Base-by-base conservation (phyloP, 2,113 vertebrate species). In the Paramisgurnus dabryanus region DNA sequence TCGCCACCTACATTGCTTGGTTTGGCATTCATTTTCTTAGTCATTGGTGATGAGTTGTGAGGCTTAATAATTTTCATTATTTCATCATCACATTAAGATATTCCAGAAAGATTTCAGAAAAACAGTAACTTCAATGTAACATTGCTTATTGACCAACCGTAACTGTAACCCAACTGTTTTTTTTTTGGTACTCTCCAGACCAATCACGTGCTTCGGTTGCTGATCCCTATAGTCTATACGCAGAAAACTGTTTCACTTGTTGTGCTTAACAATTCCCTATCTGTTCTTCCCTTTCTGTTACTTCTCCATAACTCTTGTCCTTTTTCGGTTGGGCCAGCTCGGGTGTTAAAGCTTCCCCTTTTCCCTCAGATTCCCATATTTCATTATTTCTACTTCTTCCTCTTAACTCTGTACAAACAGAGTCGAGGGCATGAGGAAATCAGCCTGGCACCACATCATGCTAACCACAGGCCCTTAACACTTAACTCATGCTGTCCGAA, bases 221-320 rank as follows among this genome's bases (percentile, higher is more conserved):
- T 85, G 78, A 79, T 89, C 82, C 80, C 58, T 80, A 60, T 61
- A 9, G 63, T 82, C 60, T 49, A 39, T 82, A 39, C 9, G 55
- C 83, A 80, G 89, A 87, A 89, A 80, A 74, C 66, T 61, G 76
- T 92, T 92, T 93, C 92, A 87, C 91, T 92, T 93, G 88, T 83
- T 86, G 84, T 85, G 91, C 92, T 93, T 90, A 87, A 93, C 89
- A 93, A 96, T 96, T 97, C 97, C 96, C 93, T 91, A 83, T 90
- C 88, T 87, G 85, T 89, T 95, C 95, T 98, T 97, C 96, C 96
- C 93, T 96, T 96, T 97, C 93, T 95, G 95, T 94, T 93, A 96
- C 96, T 98, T 96, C 97, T 97, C 96, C 96, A 94, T 95, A 95
- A 94, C 89, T 96, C 95, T 95, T 95, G 84, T 86, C 79, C 80